Conservation (phyloP, 2,797 vertebrate species). For the Miichthys miiuy region DNA sequence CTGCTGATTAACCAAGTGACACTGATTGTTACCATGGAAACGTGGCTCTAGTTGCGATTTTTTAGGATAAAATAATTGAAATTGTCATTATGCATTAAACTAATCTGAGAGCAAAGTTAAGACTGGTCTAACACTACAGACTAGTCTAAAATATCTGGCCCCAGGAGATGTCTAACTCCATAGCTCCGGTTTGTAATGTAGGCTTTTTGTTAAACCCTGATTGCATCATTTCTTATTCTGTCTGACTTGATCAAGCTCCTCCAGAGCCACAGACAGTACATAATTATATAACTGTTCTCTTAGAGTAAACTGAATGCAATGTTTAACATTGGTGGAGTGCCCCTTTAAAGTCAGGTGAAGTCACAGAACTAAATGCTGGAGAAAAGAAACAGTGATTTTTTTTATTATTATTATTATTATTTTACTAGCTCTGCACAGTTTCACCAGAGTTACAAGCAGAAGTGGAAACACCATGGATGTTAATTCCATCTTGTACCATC, state of each 20-base stretch:
- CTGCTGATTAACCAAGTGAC: neutral
- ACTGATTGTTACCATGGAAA: neutral
- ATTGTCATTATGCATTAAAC: neutral
- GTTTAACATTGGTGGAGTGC: slow-evolving; percentile 9
- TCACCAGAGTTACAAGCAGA: slow-evolving; percentile 19
- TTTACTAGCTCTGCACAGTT: neutral
- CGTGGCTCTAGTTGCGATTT: neutral
- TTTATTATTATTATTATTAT: neutral
- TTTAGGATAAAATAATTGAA: neutral
- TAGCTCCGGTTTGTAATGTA: neutral
- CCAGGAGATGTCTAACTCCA: neutral
- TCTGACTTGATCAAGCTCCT: neutral
- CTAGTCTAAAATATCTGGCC: neutral
- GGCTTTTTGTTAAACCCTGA: neutral
- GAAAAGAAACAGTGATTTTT: slow-evolving; percentile 5
- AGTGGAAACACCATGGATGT: neutral
- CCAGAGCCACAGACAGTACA: neutral
- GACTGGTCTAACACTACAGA: neutral
- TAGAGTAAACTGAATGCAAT: no score
- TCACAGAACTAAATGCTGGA: neutral
- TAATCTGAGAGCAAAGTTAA: neutral
- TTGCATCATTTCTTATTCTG: neutral
- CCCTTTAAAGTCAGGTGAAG: slow-evolving; percentile 21
- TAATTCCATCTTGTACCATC: neutral
- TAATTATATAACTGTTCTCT: neutral